Conservation (phyloP, 2,797 vertebrate genomes). For the Apogon hyalosoma region DNA sequence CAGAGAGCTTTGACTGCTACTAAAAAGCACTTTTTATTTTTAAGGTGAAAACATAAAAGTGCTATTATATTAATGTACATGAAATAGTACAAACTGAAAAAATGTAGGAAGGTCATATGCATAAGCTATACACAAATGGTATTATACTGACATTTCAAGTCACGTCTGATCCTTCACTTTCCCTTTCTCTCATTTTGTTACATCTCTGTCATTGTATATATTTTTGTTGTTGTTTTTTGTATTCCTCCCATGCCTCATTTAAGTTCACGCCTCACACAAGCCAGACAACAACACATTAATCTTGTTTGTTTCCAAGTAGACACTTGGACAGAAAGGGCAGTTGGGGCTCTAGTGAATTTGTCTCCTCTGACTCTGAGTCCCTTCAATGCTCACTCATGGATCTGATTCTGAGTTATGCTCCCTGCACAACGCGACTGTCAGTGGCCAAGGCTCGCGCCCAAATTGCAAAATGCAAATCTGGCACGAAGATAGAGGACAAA, state of each 20-base stretch:
- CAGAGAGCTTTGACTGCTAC: background rate
- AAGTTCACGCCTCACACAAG: conserved; percentile 24
- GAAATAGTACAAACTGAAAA: background rate
- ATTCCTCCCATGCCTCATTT: conserved; percentile 29
- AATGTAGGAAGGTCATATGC: background rate
- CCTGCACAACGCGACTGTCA: conserved; percentile 26
- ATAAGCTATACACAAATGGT: background rate
- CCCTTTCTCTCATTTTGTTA: background rate
- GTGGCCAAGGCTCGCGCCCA: conserved; percentile 13
- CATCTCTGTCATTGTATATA: conserved; percentile 9
- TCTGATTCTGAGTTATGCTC: conserved; percentile 40
- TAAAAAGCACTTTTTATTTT: conserved; percentile 12
- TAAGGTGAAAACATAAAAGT: background rate
- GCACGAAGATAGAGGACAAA: conserved; percentile 56
- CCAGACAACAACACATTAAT: conserved; percentile 62
- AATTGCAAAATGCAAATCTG: conserved; percentile 48
- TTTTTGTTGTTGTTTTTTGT: conserved; percentile 16
- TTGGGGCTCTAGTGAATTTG: conserved; percentile 38
- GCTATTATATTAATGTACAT: background rate
- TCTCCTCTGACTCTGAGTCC: conserved; percentile 54
- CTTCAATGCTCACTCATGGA: conserved; percentile 45
- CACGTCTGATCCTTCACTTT: background rate
- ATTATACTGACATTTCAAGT: background rate
- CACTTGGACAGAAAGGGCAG: conserved; percentile 50
- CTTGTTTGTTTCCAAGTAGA: conserved; percentile 48